Percentiles rank a stretch among this genome's conserved stretches.
Evolutionary conservation across 2,113 vertebrate species (phyloP).

Genomic region (Pelobates fuscus): DNA sequence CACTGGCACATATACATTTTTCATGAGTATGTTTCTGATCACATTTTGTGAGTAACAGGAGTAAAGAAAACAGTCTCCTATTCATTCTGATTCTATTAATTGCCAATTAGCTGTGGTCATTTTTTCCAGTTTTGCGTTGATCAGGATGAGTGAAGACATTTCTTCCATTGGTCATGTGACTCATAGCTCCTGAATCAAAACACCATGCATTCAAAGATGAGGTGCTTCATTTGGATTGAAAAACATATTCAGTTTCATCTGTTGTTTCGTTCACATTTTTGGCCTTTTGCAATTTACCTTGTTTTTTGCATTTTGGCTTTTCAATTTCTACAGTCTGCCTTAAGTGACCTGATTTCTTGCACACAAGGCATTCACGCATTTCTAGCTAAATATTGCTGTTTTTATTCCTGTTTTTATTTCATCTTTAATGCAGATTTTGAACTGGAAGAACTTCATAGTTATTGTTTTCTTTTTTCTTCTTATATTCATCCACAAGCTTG

Average conservation of each 20-base stretch:
- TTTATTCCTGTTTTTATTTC: constrained; percentile 7
- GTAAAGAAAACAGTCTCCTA: neutral
- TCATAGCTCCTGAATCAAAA: neutral
- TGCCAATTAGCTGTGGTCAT: too few relatives aligned
- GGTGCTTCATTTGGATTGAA: too few relatives aligned
- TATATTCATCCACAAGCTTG: constrained; percentile 15
- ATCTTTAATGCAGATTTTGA: neutral
- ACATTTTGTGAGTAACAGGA: neutral
- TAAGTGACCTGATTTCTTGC: neutral
- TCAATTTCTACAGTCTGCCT: neutral
- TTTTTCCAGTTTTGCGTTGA: neutral
- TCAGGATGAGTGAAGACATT: neutral
- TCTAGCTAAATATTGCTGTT: neutral
- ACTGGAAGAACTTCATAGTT: neutral
- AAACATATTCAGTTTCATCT: neutral
- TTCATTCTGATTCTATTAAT: too few relatives aligned
- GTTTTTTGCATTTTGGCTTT: constrained; percentile 16
- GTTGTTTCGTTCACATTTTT: neutral
- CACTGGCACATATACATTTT: neutral
- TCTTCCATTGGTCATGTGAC: neutral
- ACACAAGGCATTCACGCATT: constrained; percentile 1
- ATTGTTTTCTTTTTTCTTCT: neutral
- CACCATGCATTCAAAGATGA: too few relatives aligned
- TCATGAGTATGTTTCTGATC: neutral
- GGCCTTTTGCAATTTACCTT: neutral